These are phyloP conservation scores for Brachyistius frenatus DNA, from an alignment of 2,113 vertebrate genomes.

Conservation along the genomic window DNA sequence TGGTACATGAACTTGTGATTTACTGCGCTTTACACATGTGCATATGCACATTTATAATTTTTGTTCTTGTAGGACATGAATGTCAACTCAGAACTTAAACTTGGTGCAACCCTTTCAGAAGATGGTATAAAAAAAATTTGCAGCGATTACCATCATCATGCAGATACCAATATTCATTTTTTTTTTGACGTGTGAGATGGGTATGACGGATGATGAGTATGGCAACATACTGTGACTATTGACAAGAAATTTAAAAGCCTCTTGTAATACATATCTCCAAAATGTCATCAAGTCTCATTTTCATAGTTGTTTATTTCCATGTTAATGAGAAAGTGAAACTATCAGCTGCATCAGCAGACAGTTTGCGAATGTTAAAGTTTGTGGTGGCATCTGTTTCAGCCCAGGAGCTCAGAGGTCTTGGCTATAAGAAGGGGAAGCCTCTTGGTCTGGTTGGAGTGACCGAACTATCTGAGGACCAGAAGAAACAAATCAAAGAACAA, in stretches of 20 bases:
- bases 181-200: no score
- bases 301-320: no score
- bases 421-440: conserved; percentile 96
- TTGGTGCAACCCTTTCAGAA: no score
- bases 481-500: conserved; percentile 96
- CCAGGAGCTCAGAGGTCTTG: conserved; percentile 94
- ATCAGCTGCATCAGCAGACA: neutral
- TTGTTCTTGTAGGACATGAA: neutral
- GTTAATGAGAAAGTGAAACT: no score
- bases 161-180: no score
- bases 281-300: no score
- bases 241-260: no score
- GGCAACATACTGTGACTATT: no score
- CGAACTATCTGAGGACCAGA: conserved; percentile 95
- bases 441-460: conserved; percentile 96
- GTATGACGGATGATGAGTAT: no score
- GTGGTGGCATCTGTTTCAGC: conserved; percentile 78
- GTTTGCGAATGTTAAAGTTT: neutral
- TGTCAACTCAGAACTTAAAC: neutral
- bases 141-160: neutral
- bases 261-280: no score
- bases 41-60: neutral
- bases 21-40: neutral
- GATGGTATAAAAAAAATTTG: neutral
- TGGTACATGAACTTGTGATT: conserved; percentile 62